Evolutionary conservation across 2,888 invertebrate species (phyloP), one percentile per base, ranked within the genome.

Genomic region (Clivina fossor): DNA sequence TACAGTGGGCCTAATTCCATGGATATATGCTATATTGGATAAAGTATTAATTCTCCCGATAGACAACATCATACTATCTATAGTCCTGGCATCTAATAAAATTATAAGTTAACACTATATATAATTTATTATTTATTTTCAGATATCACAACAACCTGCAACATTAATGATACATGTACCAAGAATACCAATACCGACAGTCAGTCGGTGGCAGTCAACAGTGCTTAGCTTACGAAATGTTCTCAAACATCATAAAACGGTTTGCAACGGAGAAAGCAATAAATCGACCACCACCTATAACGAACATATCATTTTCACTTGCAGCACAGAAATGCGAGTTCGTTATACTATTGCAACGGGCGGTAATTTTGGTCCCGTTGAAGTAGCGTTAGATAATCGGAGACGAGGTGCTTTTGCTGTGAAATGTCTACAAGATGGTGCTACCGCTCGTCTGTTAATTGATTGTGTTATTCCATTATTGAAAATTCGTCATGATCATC

Each of bases 341-440:
- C 26, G 20, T 8, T 46, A 30, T 20, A 63, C 66, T 5, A 65
- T 71, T 37, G 66, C 69, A 13, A 58, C 68, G 19, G 70, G 69
- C 9, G 72, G 71, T 8, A 71, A 70, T 57, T 74, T 73, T 58
- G 73, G 72, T 11, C 64, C 69, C 2, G 68, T 74, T 1, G 70
- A 71, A 53, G 60, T 75, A 33, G 74, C 72, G 7, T 61, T 75
- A 24, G 68, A 69, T 56, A 50, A 60, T n/a, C n/a, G n/a, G 9
- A 65, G 64, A 56, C 65, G 69, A 55, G 64, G 66, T 43, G 66
- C 71, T 1, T 58, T 71, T 22, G 70, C 70, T 2, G 64, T 71
- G 4, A 69, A 69, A 57, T 62, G 64, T 38, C 64, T 68, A 2
- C 63, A 62, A 43, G 62, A 64, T 19, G 62, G 63, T 54, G 61